Conservation (phyloP, 2,888 invertebrate species). For the Steinernema scapterisci region DNA sequence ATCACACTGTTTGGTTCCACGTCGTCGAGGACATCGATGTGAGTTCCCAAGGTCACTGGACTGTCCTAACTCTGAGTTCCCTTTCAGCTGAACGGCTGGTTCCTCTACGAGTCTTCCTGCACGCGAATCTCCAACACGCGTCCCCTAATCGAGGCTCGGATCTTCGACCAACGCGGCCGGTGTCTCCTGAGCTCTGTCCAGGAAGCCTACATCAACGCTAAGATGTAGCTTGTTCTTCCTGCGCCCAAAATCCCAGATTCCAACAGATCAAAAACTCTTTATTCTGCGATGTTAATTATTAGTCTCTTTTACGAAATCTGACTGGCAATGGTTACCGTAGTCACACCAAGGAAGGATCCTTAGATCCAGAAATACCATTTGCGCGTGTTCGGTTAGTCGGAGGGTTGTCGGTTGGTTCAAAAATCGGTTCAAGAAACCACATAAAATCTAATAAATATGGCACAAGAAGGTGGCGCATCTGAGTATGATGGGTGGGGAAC, state of each 20-base stretch:
- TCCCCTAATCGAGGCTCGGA: neutral
- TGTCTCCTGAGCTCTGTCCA: neutral
- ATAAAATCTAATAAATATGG: conserved; percentile 12
- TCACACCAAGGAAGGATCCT: neutral
- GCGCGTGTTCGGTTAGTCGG: conserved; percentile 29
- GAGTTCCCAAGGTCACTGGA: neutral
- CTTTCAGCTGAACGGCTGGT: neutral
- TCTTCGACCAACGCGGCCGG: neutral
- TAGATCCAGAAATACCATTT: conserved; percentile 15
- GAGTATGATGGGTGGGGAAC: neutral
- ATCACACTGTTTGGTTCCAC: conserved; percentile 16
- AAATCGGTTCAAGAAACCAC: neutral
- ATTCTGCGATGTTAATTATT: conserved; percentile 10
- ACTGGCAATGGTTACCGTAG: conserved; percentile 28
- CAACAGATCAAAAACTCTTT: conserved; percentile 2
- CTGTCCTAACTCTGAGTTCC: neutral
- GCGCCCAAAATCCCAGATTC: too few species aligned
- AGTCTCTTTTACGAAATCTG: conserved; percentile 3
- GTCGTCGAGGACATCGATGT: neutral
- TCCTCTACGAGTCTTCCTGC: conserved; percentile 24
- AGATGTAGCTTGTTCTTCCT: neutral
- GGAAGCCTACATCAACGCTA: conserved; percentile 4
- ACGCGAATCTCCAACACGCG: conserved; percentile 4
- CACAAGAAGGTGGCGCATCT: conserved; percentile 22
- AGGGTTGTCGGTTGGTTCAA: too few species aligned